phyloP scores from a whole-genome alignment of 2,888 invertebrate genomes.

The Heliconius charithonia region DNA sequence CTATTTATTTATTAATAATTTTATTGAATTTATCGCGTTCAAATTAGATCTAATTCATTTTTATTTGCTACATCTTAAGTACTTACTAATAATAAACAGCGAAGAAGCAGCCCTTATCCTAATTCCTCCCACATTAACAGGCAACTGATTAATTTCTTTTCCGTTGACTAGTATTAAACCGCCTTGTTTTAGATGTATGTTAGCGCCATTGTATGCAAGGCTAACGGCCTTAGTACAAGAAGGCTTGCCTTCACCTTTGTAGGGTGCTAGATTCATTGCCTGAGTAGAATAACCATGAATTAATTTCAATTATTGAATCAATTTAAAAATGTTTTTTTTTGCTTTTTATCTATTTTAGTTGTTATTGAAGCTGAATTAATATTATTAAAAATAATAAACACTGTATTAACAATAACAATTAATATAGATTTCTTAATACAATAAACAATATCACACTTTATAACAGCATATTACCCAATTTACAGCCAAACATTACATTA shows the following conservation, averaged over 20 bases:
- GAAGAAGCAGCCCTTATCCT: conserved; percentile 90
- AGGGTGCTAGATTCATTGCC: conserved; percentile 86
- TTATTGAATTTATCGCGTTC: neutral
- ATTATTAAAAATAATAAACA: neutral
- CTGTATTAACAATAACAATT: neutral
- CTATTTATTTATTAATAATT: neutral
- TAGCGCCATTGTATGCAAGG: conserved; percentile 79
- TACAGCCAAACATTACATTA: neutral
- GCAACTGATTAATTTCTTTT: conserved; percentile 86
- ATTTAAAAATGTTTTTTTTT: neutral
- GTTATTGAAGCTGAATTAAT: neutral
- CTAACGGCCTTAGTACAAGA: conserved; percentile 93
- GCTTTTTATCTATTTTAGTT: neutral
- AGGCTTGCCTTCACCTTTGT: conserved; percentile 83
- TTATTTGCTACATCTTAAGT: neutral
- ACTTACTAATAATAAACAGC: conserved; percentile 86
- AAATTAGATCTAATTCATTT: neutral
- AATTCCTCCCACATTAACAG: conserved; percentile 85
- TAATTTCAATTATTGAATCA: neutral
- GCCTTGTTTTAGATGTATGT: conserved; percentile 90
- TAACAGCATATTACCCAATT: neutral
- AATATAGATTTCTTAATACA: neutral
- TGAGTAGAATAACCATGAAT: conserved; percentile 50
- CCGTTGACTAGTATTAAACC: conserved; percentile 88
- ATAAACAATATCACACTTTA: neutral